phyloP scores from a whole-genome alignment of 2,888 invertebrate species.

The Nemoura dubitans region DNA sequence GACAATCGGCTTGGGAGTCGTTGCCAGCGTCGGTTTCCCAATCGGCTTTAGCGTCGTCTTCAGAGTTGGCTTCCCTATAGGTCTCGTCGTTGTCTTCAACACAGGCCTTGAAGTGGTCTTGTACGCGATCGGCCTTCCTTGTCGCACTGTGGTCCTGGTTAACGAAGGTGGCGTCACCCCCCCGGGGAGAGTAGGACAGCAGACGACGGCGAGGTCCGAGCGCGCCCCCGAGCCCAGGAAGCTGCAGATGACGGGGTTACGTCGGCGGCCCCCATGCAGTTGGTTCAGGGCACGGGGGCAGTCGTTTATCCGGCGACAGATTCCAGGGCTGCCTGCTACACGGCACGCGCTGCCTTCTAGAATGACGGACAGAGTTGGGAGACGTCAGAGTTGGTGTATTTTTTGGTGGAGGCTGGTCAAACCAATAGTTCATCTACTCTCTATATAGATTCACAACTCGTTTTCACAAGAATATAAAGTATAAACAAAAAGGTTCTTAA shows the following conservation, averaged over 20 bases:
- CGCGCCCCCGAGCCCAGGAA: constrained; percentile 14
- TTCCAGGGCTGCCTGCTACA: neutral
- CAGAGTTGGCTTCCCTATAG: neutral
- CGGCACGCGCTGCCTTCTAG: neutral
- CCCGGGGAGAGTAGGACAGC: neutral
- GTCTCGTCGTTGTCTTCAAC: neutral
- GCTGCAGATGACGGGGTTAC: constrained; percentile 16
- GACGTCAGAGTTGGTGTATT: neutral
- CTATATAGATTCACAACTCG: too few relatives aligned
- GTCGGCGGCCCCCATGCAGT: neutral
- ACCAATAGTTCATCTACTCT: too few relatives aligned
- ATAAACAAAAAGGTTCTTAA: too few relatives aligned
- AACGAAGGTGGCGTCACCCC: neutral
- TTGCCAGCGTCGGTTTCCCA: neutral
- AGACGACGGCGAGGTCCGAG: neutral
- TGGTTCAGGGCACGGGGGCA: neutral
- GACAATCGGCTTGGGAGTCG: neutral
- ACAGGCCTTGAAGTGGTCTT: neutral
- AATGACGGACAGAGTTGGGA: neutral
- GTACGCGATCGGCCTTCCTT: neutral
- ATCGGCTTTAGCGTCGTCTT: neutral
- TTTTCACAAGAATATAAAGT: too few relatives aligned
- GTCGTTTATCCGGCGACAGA: neutral
- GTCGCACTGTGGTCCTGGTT: neutral
- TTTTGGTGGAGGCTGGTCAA: too few relatives aligned